A percentile compares a stretch with the other conserved stretches of the same genome.
phyloP scores from a whole-genome alignment of 2,888 invertebrate genomes.

The Chloroclysta siterata region DNA sequence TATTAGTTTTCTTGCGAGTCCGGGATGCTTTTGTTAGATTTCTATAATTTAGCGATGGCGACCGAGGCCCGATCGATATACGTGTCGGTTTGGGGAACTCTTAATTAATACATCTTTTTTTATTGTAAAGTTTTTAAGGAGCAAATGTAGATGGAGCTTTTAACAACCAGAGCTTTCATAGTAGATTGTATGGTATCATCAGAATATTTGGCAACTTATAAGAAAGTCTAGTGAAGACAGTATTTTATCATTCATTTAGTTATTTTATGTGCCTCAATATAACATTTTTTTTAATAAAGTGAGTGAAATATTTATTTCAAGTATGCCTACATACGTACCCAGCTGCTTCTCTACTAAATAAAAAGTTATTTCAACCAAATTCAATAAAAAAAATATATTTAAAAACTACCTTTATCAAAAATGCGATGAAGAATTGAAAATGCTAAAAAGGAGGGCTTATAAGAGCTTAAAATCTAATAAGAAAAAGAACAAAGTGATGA shows the following conservation, averaged over 20 bases:
- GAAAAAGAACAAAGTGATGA: conserved; percentile 22
- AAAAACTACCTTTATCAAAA: background rate
- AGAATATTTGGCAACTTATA: too few relatives aligned
- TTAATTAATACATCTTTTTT: conserved; percentile 42
- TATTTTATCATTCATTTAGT: too few relatives aligned
- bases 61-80: conserved; percentile 60
- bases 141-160: conserved; percentile 3
- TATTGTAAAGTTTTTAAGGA: conserved; percentile 31
- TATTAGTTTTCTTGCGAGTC: conserved; percentile 84
- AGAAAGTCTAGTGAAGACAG: too few relatives aligned
- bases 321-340: too few relatives aligned
- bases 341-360: background rate
- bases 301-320: too few relatives aligned
- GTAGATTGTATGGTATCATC: background rate
- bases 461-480: conserved; percentile 26
- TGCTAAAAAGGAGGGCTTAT: conserved; percentile 11
- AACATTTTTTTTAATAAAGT: too few relatives aligned
- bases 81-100: conserved; percentile 47
- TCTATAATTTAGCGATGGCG: conserved; percentile 83
- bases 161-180: background rate
- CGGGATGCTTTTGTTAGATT: conserved; percentile 83
- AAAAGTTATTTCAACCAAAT: background rate
- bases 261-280: too few relatives aligned
- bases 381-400: background rate
- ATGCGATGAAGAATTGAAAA: conserved; percentile 3